These are phyloP conservation scores for Ptychobarbus kaznakovi DNA, from an alignment of 2,797 vertebrate species.

Conservation along the genomic window DNA sequence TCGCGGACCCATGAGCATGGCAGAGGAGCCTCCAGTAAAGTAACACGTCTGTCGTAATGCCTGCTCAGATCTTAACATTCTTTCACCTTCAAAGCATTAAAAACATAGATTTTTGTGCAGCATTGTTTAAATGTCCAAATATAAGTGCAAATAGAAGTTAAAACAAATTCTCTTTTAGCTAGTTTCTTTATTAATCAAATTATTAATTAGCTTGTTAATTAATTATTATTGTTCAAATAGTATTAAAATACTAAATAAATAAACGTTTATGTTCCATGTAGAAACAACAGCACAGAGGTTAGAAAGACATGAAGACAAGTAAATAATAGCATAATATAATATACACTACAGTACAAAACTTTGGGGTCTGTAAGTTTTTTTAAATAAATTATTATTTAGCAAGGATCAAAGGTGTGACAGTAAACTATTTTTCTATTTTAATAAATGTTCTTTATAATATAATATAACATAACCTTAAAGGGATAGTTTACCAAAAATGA, in stretches of 20 bases:
- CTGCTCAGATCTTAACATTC: neutral
- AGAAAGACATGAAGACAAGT: neutral
- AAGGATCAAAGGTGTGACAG: too few species aligned
- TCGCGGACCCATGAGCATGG: neutral
- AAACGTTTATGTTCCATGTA: neutral
- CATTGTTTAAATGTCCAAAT: neutral
- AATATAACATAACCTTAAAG: neutral
- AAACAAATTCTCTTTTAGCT: neutral
- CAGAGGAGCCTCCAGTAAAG: constrained; percentile 4
- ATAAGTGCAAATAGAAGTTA: neutral
- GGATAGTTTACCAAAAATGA: too few species aligned
- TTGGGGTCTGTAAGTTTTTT: too few species aligned
- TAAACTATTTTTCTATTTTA: too few species aligned
- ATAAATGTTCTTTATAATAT: too few species aligned
- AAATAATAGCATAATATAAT: neutral
- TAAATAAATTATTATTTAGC: too few species aligned
- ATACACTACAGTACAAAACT: neutral
- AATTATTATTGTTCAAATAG: neutral
- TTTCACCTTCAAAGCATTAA: constrained; percentile 18
- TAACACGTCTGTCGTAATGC: neutral
- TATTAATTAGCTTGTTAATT: neutral
- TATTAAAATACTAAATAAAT: neutral
- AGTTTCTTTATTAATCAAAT: neutral
- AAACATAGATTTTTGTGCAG: neutral
- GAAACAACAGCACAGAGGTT: neutral